Evolutionary conservation across 2,888 invertebrate genomes (phyloP), one percentile per base, ranked within the genome.

Genomic region (Tholera decimalis): DNA sequence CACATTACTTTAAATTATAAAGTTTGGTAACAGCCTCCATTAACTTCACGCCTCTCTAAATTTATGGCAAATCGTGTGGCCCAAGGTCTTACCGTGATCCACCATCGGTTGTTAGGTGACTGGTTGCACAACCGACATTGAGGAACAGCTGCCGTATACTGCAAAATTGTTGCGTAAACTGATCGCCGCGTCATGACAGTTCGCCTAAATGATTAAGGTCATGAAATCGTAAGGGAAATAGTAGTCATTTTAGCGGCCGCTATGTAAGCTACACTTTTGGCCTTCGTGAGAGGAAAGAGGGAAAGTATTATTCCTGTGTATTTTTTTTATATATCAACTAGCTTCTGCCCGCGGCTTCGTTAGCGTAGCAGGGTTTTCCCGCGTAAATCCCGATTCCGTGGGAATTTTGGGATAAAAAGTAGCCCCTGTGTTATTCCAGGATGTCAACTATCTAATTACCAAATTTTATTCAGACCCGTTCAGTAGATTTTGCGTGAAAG

Each of bases 71-170:
- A 39, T 68, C 51, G 22, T 57, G 49, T 54, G 47, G 39, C 20
- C 15, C 50, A 73, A 73, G 69, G 73, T 37, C 60, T 22, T n/a
- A 0, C 46, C 50, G 43, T 63, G 60, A 69, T 62, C 63, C 69
- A 66, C 28, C 44, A 58, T 51, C 53, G 41, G 80, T 79, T 78
- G 72, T 80, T 80, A 77, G 30, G 80, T 80, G 26, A 61, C 50
- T 39, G 41, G 49, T 79, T 80, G 58, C 67, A 37, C 50, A 79
- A 79, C 53, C 37, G 67, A 3, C 80, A 77, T 80, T 77, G 74
- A 77, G 26, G 62, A 71, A 68, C 59, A 70, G 63, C 63, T 73
- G 73, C 56, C n/a, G 60, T 65, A 77, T 63, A 60, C 39, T 72
- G 71, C 77, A 39, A 63, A 80, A 72, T 41, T 46, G 41, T 80